Percentiles rank a stretch among this genome's conserved stretches.
phyloP scores from a whole-genome alignment of 1,140 invertebrate species.

The Ctenoplectra terminalis region DNA sequence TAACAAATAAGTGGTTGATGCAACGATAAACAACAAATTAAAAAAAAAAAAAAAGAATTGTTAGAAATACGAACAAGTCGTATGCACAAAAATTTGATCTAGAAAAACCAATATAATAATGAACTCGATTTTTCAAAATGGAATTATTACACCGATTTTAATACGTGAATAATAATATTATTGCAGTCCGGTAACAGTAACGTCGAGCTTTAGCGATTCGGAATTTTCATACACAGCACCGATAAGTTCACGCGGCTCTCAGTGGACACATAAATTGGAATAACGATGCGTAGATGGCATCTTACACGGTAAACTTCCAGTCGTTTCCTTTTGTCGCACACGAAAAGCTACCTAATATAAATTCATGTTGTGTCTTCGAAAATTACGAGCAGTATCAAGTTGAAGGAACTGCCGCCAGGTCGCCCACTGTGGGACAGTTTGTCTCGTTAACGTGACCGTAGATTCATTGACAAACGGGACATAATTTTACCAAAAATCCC shows the following conservation, averaged over 20 bases:
- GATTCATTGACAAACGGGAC: constrained; percentile 15
- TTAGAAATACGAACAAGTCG: no score
- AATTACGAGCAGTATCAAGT: constrained; percentile 51
- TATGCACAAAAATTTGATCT: no score
- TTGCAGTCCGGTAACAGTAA: not conserved
- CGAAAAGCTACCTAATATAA: constrained; percentile 48
- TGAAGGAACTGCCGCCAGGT: constrained; percentile 12
- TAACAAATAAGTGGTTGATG: no score
- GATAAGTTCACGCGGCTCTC: not conserved
- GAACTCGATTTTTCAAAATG: no score
- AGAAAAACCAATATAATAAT: no score
- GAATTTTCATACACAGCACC: not conserved
- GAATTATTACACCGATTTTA: no score
- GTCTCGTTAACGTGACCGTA: constrained; percentile 55
- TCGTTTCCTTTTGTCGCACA: constrained; percentile 32
- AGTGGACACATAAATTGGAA: not conserved
- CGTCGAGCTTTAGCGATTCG: not conserved
- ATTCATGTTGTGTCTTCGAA: constrained; percentile 45
- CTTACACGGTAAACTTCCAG: constrained; percentile 12
- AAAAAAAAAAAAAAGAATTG: no score
- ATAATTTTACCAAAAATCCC: constrained; percentile 29
- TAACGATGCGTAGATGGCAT: constrained; percentile 24
- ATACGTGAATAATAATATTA: not conserved
- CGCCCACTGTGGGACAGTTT: constrained; percentile 18
- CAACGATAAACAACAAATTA: no score